These are phyloP conservation scores for Platichthys flesus DNA, from an alignment of 2,113 vertebrate species.

Conservation along the genomic window DNA sequence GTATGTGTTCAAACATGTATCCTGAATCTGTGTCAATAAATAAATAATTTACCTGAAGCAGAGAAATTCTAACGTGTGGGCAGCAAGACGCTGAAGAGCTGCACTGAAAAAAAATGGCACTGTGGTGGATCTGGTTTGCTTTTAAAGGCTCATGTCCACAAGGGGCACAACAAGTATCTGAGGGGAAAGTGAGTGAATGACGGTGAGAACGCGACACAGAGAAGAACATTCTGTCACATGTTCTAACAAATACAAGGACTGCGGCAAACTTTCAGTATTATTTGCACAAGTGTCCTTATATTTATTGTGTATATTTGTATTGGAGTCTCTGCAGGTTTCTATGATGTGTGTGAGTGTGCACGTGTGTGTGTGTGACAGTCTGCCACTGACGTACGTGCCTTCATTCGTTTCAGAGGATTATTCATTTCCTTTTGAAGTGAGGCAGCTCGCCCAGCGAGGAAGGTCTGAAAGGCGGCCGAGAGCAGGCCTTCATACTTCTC, in stretches of 20 bases:
- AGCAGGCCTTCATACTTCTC: constrained; percentile 98
- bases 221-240: constrained; percentile 59
- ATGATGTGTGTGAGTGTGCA: constrained; percentile 19
- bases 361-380: constrained; percentile 59
- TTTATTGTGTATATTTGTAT: constrained; percentile 47
- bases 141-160: constrained; percentile 48
- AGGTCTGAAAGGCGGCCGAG: constrained; percentile 95
- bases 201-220: constrained; percentile 30
- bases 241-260: constrained; percentile 60
- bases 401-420: constrained; percentile 99
- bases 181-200: constrained; percentile 37
- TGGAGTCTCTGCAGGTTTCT: constrained; percentile 40
- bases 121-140: constrained; percentile 56
- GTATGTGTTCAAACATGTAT: neutral
- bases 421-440: constrained; percentile 98
- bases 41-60: neutral
- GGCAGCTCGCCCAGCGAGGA: constrained; percentile 96
- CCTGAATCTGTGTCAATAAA: neutral
- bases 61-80: constrained; percentile 18
- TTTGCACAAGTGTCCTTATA: constrained; percentile 55
- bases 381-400: constrained; percentile 87
- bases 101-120: constrained; percentile 36
- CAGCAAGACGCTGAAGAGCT: constrained; percentile 12
- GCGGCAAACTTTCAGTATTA: constrained; percentile 55
- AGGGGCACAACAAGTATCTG: constrained; percentile 46